Percentiles rank a stretch among this genome's conserved stretches.
phyloP scores from a whole-genome alignment of 2,113 vertebrate species.

The Percopsis transmontana region DNA sequence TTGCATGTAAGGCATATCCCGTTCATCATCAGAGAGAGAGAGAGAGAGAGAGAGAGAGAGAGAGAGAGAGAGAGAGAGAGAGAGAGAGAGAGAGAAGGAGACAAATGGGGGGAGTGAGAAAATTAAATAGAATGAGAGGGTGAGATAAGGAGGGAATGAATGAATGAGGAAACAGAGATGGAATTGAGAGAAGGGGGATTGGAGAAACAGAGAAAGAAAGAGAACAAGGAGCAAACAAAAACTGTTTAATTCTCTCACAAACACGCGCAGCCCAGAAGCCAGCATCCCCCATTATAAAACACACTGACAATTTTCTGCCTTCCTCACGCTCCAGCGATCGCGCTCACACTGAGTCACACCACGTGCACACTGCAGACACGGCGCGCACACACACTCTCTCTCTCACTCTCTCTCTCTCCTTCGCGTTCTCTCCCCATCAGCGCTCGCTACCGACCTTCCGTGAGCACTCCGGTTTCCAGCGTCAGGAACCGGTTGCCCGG shows the following conservation, averaged over 20 bases:
- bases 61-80: constrained; percentile 16
- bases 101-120: not conserved
- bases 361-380: constrained; percentile 21
- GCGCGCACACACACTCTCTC: constrained; percentile 36
- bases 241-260: not conserved
- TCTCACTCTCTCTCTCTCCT: not conserved
- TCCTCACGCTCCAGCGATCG: constrained; percentile 55
- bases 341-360: constrained; percentile 41
- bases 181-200: not conserved
- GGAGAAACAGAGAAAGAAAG: not conserved
- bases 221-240: not conserved
- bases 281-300: constrained; percentile 25
- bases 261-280: not conserved
- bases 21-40: not conserved
- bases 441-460: not conserved
- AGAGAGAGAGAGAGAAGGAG: not conserved
- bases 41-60: constrained; percentile 11
- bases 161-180: not conserved
- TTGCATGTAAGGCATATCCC: too few species aligned
- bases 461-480: not conserved
- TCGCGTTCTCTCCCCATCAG: constrained; percentile 4
- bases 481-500: not conserved
- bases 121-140: not conserved
- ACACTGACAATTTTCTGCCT: constrained; percentile 55
- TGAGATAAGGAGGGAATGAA: not conserved